These are phyloP conservation scores for Spermophilus dauricus DNA, from an alignment of 2,113 vertebrate species.

Conservation along the genomic window DNA sequence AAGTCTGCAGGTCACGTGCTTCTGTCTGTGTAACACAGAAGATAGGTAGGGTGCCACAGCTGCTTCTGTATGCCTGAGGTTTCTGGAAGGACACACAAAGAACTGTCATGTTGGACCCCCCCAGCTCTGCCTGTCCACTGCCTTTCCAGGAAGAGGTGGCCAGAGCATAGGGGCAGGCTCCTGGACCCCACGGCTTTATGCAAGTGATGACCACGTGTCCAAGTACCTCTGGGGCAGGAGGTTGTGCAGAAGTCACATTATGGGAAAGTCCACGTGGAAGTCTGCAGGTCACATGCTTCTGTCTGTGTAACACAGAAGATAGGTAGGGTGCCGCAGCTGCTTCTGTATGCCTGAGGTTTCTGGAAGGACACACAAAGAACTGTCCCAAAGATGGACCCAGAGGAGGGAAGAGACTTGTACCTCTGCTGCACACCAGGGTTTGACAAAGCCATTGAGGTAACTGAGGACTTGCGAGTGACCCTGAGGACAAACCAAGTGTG, in stretches of 20 bases:
- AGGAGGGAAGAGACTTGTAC: neutral
- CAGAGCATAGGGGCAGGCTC: too few species aligned
- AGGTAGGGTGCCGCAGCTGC: neutral
- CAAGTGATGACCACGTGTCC: too few species aligned
- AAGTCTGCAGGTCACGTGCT: neutral
- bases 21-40: neutral
- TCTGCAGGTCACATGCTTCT: neutral
- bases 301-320: neutral
- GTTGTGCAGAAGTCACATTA: too few species aligned
- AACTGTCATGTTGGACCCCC: rapidly evolving
- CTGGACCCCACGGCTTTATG: too few species aligned
- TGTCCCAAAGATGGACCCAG: neutral
- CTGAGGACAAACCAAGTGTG: rapidly evolving
- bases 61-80: too few species aligned
- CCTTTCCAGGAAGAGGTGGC: too few species aligned
- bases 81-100: neutral
- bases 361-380: neutral
- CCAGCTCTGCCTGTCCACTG: too few species aligned
- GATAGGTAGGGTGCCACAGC: too few species aligned
- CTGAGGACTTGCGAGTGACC: neutral
- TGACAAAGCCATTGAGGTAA: neutral
- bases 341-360: neutral
- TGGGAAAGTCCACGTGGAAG: neutral
- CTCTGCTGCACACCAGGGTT: neutral
- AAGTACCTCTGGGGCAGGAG: too few species aligned